Evolutionary conservation across 2,113 vertebrate genomes (phyloP).

Genomic region (Felis catus): DNA sequence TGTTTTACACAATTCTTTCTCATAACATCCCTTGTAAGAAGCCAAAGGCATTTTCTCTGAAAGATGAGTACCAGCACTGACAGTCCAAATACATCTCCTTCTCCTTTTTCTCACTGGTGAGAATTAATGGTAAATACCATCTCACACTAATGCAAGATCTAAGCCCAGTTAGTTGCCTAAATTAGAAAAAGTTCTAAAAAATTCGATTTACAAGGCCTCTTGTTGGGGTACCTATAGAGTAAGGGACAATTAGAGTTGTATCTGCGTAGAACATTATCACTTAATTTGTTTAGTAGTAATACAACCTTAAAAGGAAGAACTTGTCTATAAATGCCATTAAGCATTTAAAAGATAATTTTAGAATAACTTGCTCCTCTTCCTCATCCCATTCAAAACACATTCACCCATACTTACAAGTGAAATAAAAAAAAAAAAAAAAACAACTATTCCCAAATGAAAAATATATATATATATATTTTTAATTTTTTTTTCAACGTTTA

Average conservation of each 20-base stretch:
- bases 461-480: not conserved
- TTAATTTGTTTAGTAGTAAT: not conserved
- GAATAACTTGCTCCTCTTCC: not conserved
- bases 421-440: not conserved
- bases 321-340: not conserved
- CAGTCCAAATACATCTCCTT: not conserved
- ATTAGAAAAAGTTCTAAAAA: not conserved
- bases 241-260: not conserved
- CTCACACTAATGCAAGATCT: not conserved
- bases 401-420: not conserved
- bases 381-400: not conserved
- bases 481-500: too few species aligned
- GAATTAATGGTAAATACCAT: not conserved
- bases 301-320: not conserved
- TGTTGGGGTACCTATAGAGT: not conserved
- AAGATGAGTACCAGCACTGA: not conserved
- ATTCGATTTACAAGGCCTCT: not conserved
- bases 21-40: not conserved
- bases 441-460: slow-evolving; percentile 20
- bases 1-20: not conserved
- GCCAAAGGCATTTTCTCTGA: not conserved
- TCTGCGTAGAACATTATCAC: not conserved
- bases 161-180: not conserved
- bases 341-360: slow-evolving; percentile 51
- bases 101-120: not conserved